phyloP scores from a whole-genome alignment of 2,113 vertebrate species.

The Zingel zingel region DNA sequence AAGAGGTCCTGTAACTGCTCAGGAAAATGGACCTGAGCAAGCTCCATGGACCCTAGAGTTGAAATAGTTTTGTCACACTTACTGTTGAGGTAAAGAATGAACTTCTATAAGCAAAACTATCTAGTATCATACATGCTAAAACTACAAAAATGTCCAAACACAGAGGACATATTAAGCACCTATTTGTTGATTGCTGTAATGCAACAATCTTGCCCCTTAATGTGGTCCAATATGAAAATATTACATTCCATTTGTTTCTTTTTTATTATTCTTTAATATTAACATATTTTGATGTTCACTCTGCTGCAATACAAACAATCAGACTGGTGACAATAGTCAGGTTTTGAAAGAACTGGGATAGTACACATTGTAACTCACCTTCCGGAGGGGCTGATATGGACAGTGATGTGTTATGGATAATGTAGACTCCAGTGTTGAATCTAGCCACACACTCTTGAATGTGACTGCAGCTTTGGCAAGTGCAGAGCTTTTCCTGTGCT shows the following conservation, averaged over 20 bases:
- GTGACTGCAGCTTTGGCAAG: slow-evolving; percentile 77
- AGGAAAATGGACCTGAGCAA: no score
- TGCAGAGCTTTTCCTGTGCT: slow-evolving; percentile 89
- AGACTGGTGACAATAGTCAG: not conserved
- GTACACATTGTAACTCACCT: slow-evolving; percentile 57
- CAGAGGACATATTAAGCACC: not conserved
- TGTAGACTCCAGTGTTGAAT: slow-evolving; percentile 90
- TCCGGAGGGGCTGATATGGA: not conserved
- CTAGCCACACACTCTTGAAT: slow-evolving; percentile 72
- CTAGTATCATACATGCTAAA: not conserved
- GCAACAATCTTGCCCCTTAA: not conserved
- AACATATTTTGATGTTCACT: not conserved
- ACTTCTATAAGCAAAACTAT: not conserved
- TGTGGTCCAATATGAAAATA: no score
- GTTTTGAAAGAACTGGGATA: not conserved
- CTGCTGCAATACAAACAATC: not conserved
- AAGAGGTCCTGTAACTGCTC: not conserved
- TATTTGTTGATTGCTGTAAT: not conserved
- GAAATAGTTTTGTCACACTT: not conserved
- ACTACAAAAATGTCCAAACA: not conserved
- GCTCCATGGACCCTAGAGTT: no score
- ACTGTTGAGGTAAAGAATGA: not conserved
- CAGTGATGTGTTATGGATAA: slow-evolving; percentile 45
- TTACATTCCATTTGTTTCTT: not conserved
- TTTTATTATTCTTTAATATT: not conserved